Conservation (phyloP, 1,140 invertebrate genomes). For the Episyrphus balteatus region DNA sequence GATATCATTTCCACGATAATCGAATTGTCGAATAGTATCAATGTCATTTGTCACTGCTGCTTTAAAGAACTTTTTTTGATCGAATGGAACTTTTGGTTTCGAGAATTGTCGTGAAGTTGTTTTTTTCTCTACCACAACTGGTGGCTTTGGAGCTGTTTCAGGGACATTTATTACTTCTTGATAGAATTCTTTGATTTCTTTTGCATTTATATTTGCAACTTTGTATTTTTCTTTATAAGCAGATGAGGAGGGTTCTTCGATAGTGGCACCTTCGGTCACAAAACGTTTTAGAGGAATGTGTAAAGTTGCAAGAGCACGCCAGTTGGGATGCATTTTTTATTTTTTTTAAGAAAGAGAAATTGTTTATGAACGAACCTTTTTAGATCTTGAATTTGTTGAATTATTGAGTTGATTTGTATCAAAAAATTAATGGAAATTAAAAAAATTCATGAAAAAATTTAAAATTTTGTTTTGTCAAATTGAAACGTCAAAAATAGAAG, state of each 20-base stretch:
- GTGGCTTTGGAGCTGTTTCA: background rate
- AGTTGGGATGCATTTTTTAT: conserved; percentile 27
- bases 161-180: conserved; percentile 17
- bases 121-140: background rate
- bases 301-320: conserved; percentile 26
- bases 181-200: conserved; percentile 22
- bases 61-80: conserved; percentile 19
- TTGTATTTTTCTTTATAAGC: conserved; percentile 1
- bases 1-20: conserved; percentile 37
- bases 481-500: too few species aligned
- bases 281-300: conserved; percentile 26
- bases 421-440: too few species aligned
- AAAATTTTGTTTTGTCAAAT: too few species aligned
- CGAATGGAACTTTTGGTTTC: conserved; percentile 8
- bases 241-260: background rate
- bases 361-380: too few species aligned
- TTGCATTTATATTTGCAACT: conserved; percentile 11
- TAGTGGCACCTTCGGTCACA: conserved; percentile 12
- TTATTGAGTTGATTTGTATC: too few species aligned
- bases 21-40: conserved; percentile 8
- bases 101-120: background rate
- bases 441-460: too few species aligned
- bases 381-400: too few species aligned
- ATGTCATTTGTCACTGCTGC: conserved; percentile 18
- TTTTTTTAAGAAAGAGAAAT: too few species aligned